A percentile compares a stretch with the other conserved stretches of the same genome.
phyloP scores from a whole-genome alignment of 1,140 invertebrate species.

The Diorhabda carinulata region DNA sequence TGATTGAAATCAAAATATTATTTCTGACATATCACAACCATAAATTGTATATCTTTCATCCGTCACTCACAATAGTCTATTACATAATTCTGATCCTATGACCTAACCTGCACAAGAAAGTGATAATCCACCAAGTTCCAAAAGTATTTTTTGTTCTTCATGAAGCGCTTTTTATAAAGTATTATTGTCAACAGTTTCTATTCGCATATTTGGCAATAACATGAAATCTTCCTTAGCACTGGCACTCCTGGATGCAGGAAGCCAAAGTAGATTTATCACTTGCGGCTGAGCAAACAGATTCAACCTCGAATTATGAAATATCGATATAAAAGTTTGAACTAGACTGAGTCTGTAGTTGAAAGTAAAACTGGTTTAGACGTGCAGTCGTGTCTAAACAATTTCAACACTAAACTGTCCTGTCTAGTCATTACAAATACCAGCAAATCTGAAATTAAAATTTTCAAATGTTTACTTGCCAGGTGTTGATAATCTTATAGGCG shows the following conservation, averaged over 20 bases:
- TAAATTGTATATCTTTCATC: no score
- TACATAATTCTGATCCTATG: no score
- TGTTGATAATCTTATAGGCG: no score
- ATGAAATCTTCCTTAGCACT: not conserved
- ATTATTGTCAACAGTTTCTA: not conserved
- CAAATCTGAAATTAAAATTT: no score
- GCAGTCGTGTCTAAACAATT: no score
- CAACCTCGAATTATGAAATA: not conserved
- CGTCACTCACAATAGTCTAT: no score
- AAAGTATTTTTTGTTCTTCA: not conserved
- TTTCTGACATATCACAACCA: no score
- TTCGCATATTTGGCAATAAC: not conserved
- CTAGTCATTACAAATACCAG: no score
- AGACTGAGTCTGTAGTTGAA: not conserved
- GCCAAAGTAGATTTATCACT: not conserved
- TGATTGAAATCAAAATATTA: no score
- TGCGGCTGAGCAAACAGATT: not conserved
- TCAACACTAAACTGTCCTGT: no score
- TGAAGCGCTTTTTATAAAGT: not conserved
- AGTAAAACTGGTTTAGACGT: not conserved
- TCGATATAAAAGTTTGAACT: constrained; percentile 1
- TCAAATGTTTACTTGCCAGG: no score
- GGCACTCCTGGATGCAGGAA: not conserved
- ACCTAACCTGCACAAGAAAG: no score
- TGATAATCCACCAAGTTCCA: not conserved